phyloP scores from a whole-genome alignment of 2,797 vertebrate genomes.

The Mycteria americana region DNA sequence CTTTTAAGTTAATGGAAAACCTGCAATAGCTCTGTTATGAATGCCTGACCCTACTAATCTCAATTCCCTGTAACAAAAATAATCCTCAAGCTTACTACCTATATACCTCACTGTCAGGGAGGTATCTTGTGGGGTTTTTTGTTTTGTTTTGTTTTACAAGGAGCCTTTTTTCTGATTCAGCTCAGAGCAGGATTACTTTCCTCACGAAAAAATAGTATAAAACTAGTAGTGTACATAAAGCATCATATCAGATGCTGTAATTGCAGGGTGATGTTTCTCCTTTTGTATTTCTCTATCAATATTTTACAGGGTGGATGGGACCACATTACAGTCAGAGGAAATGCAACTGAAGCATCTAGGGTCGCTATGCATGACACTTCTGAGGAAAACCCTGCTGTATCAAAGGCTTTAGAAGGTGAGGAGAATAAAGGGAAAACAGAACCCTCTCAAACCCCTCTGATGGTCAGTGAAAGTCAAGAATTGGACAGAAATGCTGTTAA shows the following conservation, averaged over 20 bases:
- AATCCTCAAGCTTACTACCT: not conserved
- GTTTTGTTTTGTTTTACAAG: not conserved
- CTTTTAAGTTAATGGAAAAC: not conserved
- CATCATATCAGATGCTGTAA: not conserved
- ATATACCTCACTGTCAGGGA: not conserved
- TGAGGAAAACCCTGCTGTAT: not conserved
- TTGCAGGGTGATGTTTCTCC: not conserved
- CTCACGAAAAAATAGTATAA: not conserved
- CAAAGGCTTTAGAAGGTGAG: not conserved
- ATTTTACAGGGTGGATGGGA: conserved; percentile 92
- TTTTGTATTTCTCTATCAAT: not conserved
- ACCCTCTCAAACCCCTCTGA: not conserved
- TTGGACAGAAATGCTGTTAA: conserved; percentile 65
- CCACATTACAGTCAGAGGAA: conserved; percentile 89
- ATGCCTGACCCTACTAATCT: not conserved
- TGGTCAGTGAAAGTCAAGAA: conserved; percentile 59
- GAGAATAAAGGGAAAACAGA: conserved; percentile 44
- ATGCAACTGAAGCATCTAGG: conserved; percentile 77
- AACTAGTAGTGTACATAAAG: not conserved
- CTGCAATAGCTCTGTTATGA: not conserved
- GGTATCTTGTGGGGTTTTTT: not conserved
- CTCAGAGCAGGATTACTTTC: not conserved
- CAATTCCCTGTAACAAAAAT: not conserved
- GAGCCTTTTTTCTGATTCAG: not conserved
- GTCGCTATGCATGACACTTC: conserved; percentile 20